A percentile compares a stretch with the other conserved stretches of the same genome.
Conservation (phyloP, 2,888 invertebrate species). For the Eulithis prunata region DNA sequence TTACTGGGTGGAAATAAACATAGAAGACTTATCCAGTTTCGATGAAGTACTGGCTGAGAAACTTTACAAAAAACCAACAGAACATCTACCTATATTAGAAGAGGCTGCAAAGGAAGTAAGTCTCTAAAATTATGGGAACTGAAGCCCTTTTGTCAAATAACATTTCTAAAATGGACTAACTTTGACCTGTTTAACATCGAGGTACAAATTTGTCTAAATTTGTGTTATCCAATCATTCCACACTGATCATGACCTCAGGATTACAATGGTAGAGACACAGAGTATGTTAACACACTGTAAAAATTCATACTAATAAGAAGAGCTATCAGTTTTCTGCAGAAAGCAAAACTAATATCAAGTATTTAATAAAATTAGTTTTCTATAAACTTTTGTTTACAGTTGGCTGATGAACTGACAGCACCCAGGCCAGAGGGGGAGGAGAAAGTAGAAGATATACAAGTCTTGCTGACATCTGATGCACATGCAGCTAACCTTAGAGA, state of each 20-base stretch:
- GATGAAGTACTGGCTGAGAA: conserved; percentile 97
- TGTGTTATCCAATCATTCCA: too few relatives aligned
- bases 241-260: too few relatives aligned
- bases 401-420: conserved; percentile 97
- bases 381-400: conserved; percentile 48
- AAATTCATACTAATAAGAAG: too few relatives aligned
- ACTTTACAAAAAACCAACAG: conserved; percentile 95
- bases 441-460: conserved; percentile 95
- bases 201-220: too few relatives aligned
- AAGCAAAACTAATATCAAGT: too few relatives aligned
- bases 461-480: conserved; percentile 93
- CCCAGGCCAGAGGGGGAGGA: conserved; percentile 96
- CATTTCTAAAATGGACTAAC: too few relatives aligned
- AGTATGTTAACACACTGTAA: too few relatives aligned
- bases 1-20: conserved; percentile 95
- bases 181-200: too few relatives aligned
- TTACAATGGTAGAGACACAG: too few relatives aligned
- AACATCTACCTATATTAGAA: conserved; percentile 97
- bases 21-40: conserved; percentile 97
- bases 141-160: too few relatives aligned
- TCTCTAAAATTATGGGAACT: neutral
- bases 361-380: neutral
- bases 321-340: too few relatives aligned
- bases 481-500: conserved; percentile 92
- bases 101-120: conserved; percentile 95